These are phyloP conservation scores for Bradypus variegatus DNA, from an alignment of 2,797 vertebrate genomes.

Conservation along the genomic window DNA sequence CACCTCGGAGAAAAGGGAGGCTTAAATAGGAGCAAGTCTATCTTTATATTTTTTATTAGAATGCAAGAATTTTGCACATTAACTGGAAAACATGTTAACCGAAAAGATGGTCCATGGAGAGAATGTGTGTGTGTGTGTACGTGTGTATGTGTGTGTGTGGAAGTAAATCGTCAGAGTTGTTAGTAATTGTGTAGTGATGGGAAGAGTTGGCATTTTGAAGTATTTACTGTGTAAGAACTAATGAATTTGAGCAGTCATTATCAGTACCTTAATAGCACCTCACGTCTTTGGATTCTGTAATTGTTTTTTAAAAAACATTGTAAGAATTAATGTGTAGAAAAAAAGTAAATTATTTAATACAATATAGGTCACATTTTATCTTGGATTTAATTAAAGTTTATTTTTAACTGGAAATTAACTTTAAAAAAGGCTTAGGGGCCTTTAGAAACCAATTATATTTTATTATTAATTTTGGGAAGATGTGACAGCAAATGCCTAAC, in stretches of 20 bases:
- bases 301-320: slow-evolving; percentile 73
- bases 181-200: slow-evolving; percentile 72
- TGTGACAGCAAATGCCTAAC: slow-evolving; percentile 70
- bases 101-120: slow-evolving; percentile 64
- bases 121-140: slow-evolving; percentile 64
- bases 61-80: slow-evolving; percentile 81
- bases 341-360: slow-evolving; percentile 73
- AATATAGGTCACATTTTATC: slow-evolving; percentile 73
- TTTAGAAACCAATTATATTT: slow-evolving; percentile 81
- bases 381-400: slow-evolving; percentile 76
- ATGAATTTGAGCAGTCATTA: slow-evolving; percentile 74
- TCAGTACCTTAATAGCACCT: slow-evolving; percentile 77
- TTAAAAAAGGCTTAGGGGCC: slow-evolving; percentile 73
- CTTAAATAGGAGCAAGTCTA: slow-evolving; percentile 71
- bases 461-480: slow-evolving; percentile 76
- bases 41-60: slow-evolving; percentile 81
- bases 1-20: slow-evolving; percentile 68
- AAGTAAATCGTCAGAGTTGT: slow-evolving; percentile 72
- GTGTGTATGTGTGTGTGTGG: slow-evolving; percentile 64
- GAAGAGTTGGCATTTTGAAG: slow-evolving; percentile 78
- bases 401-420: slow-evolving; percentile 78
- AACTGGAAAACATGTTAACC: slow-evolving; percentile 67
- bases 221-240: slow-evolving; percentile 82
- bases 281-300: slow-evolving; percentile 73
- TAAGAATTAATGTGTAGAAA: slow-evolving; percentile 75